Evolutionary conservation across 2,113 vertebrate genomes (phyloP), one percentile per base, ranked within the genome.

Genomic region (Strix uralensis): DNA sequence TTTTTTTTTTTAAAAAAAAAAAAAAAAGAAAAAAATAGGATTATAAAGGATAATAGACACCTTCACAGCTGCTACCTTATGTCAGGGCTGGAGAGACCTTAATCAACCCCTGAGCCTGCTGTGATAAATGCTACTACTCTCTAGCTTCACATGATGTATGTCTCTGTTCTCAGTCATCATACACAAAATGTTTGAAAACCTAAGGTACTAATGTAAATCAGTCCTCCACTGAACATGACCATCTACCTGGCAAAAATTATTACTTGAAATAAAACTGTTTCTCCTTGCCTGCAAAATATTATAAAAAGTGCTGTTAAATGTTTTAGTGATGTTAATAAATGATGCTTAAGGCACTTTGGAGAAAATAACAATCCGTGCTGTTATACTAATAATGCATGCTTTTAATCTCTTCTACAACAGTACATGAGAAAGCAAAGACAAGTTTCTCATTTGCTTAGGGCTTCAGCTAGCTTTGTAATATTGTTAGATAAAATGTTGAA

Each of bases 261-360:
- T 4, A 13, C 40, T 72, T 69, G 52, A 86, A 86, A 61, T 54
- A 79, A 85, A 81, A 87, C 5, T 7, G 27, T 57, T 36, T 75
- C 44, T 82, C 20, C 52, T 92, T 67, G 40, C 58, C 62, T 72
- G 10, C 2, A 91, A 69, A 79, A 69, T 70, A n/a, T 59, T 84
- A 71, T 87, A 1, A n/a, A 69, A 95, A 75, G 19, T 74, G 13
- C 14, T 84, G 34, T 61, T 94, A 79, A 79, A 91, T 79, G 34
- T 92, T 91, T 94, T 44, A 75, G 15, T 34, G 20, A 11, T 66
- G 63, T 79, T 91, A 95, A 94, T 89, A 96, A 96, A 94, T 79
- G 73, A 84, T 75, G 52, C 40, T 91, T 81, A 69, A 72, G 57
- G 77, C 34, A 44, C 77, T 93, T 92, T 12, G 6, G 49, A 91